Conservation (phyloP, 2,113 vertebrate genomes). For the Sitta europaea region DNA sequence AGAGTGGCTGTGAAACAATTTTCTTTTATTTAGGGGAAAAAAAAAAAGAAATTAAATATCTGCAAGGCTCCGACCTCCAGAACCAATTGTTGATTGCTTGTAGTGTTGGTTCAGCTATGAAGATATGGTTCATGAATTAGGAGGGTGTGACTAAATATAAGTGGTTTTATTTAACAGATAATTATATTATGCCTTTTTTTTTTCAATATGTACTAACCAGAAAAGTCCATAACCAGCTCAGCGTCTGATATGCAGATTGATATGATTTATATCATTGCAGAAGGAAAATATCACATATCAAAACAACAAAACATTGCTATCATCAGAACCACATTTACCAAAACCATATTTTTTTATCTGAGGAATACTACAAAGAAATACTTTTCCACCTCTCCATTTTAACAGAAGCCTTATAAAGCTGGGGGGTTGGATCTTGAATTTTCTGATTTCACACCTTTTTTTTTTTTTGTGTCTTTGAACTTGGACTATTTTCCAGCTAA, state of each 20-base stretch:
- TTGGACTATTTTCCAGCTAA: neutral
- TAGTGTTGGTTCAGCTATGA: neutral
- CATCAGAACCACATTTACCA: neutral
- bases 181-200: neutral
- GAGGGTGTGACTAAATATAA: slow-evolving; percentile 2
- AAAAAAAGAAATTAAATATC: neutral
- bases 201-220: neutral
- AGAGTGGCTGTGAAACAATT: neutral
- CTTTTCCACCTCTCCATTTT: neutral
- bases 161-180: neutral
- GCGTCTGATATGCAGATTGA: neutral
- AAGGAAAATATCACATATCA: neutral
- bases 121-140: neutral
- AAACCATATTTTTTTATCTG: neutral
- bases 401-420: neutral
- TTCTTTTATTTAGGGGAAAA: neutral
- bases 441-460: neutral
- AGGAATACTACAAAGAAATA: neutral
- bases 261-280: neutral
- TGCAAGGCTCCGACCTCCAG: neutral
- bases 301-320: neutral
- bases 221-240: neutral
- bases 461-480: neutral
- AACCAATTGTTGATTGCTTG: neutral
- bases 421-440: neutral